Base-by-base conservation (phyloP, 2,888 invertebrate species). In the Diabrotica balteata region DNA sequence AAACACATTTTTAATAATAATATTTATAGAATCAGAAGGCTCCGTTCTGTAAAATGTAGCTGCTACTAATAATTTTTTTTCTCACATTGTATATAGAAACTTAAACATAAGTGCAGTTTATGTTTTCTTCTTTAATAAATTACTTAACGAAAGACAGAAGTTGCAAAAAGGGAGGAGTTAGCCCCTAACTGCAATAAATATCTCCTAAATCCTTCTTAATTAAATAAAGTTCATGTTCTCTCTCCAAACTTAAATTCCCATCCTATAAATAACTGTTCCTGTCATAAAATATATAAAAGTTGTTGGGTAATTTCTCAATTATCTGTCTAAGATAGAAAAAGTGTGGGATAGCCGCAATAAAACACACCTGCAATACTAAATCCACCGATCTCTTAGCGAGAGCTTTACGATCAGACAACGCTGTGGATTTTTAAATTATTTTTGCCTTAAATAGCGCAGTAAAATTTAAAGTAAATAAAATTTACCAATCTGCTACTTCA, bases 261-360 rank as follows among this genome's bases (percentile, higher is more conserved):
- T 66, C 63, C 62, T 63, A 74, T 75, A 76, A 76, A 76, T 75
- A 66, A 68, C 68, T 63, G 47, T 49, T 59, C 52, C 73, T 71
- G 73, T 73, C 73, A 73, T 73, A 76, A 73, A 76, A 72, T 71
- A 72, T 71, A 74, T 73, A 70, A 73, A 75, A 75, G 74, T 74
- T 73, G 72, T 75, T 74, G 74, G 73, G 74, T 75, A 77, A 78
- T 79, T 79, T 75, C 77, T 79, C 79, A 78, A 77, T 79, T 77
- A 77, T 75, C 73, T 76, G 73, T 76, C 74, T 67, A 67, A 66
- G 71, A 63, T 58, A 69, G 72, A 72, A 75, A 75, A 73, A 73
- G 66, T 75, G 75, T 75, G 75, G 71, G 75, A 74, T 71, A 72
- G 64, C 68, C 67, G 61, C 73, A 73, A 75, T 78, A 78, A 78